Base-by-base conservation (phyloP, 2,888 invertebrate genomes). In the Andrena trimmerana region DNA sequence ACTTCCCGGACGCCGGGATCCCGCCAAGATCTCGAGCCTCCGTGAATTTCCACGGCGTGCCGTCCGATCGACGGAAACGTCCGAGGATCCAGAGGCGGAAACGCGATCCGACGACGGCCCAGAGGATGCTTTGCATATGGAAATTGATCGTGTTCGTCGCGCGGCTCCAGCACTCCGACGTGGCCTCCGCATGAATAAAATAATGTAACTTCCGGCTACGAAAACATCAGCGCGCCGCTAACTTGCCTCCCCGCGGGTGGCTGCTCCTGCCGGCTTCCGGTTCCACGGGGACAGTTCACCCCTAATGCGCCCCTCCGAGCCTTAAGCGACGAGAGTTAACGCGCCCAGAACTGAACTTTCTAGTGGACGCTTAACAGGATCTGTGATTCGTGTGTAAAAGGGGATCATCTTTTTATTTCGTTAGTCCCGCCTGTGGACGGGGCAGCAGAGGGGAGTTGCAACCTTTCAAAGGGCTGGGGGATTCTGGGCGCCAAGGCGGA, bases 171-270 rank as follows among this genome's bases (percentile, higher is more conserved):
- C 81, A 85, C 87, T 81, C 82, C 73, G 57, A 79, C 81, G 84
- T 84, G 84, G 83, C 42, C 86, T 73, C 66, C 83, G 86, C 89
- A 90, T 90, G 91, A 92, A 92, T 92, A 91, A 92, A 92, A 91
- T 91, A 90, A 92, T 87, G 87, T 87, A 83, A 88, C 86, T 89
- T 86, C 85, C 87, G 72, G 69, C 75, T 42, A 52, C 74, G 88
- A 77, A 84, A 87, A 85, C 86, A 80, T 77, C 84, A 79, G 29
- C 77, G 59, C 48, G 54, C 54, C 54, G 68, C 57, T 68, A 73
- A 72, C 76, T 78, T 67, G 70, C 63, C 60, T 57, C 13, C 57
- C 29, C 60, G 36, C 31, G 67, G 5, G 10, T 27, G 54, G 20
- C n/a, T 27, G 27, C 57, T 31, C 29, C 33, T 50, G 54, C 31